Percentiles rank a stretch among this genome's conserved stretches.
phyloP scores from a whole-genome alignment of 2,888 invertebrate species.

The Epinotia demarniana region DNA sequence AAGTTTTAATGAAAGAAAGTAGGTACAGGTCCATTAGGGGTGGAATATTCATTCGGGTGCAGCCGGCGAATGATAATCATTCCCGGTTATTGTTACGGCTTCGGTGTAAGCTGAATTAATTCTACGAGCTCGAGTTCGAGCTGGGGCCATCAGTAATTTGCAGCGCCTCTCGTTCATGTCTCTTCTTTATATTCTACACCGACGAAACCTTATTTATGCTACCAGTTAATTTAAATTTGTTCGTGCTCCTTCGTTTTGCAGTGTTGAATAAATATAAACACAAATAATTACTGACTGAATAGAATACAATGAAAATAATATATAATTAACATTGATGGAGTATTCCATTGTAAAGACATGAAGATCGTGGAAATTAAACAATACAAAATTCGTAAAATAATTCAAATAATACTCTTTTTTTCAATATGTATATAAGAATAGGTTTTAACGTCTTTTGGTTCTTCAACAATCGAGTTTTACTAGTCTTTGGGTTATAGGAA shows the following conservation, averaged over 20 bases:
- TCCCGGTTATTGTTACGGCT: conserved; percentile 68
- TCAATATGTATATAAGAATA: too few species aligned
- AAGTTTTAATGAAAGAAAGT: conserved; percentile 72
- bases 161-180: conserved; percentile 24
- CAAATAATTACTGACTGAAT: neutral
- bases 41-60: conserved; percentile 67
- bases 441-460: too few species aligned
- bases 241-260: too few species aligned
- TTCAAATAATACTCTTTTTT: too few species aligned
- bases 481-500: too few species aligned
- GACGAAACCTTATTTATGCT: conserved; percentile 19
- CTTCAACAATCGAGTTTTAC: too few species aligned
- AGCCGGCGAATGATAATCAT: conserved; percentile 64
- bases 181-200: conserved; percentile 34
- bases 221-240: conserved; percentile 1
- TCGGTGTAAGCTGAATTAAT: conserved; percentile 68
- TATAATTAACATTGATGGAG: neutral
- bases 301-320: neutral
- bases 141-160: conserved; percentile 51
- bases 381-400: neutral
- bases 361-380: neutral
- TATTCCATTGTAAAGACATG: neutral
- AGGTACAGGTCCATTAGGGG: conserved; percentile 63
- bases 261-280: neutral
- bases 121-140: conserved; percentile 62